A percentile compares a stretch with the other conserved stretches of the same genome.
Evolutionary conservation across 2,888 invertebrate genomes (phyloP).

Genomic region (Ochropleura leucogaster): DNA sequence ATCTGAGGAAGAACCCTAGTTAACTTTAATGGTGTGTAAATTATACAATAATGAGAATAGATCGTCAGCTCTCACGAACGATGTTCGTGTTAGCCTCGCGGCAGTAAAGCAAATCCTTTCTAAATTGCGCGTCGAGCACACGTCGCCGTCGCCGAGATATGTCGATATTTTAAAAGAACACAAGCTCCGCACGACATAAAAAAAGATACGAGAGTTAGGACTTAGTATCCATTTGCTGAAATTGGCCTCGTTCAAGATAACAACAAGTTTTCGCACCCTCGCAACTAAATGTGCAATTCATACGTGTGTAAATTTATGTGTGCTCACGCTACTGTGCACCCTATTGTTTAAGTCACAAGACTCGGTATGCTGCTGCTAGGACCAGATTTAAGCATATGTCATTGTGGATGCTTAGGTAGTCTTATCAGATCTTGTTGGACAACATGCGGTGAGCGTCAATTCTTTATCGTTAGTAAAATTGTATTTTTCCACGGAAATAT

Average conservation of each 20-base stretch:
- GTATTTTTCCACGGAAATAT: conserved; percentile 38
- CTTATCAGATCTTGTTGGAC: conserved; percentile 86
- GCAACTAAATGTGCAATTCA: conserved; percentile 89
- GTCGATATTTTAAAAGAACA: conserved; percentile 89
- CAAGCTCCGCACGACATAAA: conserved; percentile 84
- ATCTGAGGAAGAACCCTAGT: no score
- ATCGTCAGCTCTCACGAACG: conserved; percentile 47
- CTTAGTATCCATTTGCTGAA: conserved; percentile 91
- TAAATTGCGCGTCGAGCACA: conserved; percentile 84
- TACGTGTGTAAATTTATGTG: conserved; percentile 83
- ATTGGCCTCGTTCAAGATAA: conserved; percentile 90
- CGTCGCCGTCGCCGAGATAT: conserved; percentile 70
- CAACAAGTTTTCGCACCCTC: conserved; percentile 91
- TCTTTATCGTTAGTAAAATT: conserved; percentile 78
- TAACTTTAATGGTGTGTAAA: conserved; percentile 40
- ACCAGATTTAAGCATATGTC: conserved; percentile 82
- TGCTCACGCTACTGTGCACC: conserved; percentile 59
- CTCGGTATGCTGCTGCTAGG: conserved; percentile 47
- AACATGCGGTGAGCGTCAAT: conserved; percentile 77
- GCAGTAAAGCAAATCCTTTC: conserved; percentile 87
- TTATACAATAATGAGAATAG: conserved; percentile 55
- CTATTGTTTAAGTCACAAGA: conserved; percentile 57
- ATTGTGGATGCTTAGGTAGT: conserved; percentile 80
- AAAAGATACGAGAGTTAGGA: conserved; percentile 89
- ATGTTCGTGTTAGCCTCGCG: conserved; percentile 69